Base-by-base conservation (phyloP, 2,797 vertebrate genomes). In the Epinephelus awoara region DNA sequence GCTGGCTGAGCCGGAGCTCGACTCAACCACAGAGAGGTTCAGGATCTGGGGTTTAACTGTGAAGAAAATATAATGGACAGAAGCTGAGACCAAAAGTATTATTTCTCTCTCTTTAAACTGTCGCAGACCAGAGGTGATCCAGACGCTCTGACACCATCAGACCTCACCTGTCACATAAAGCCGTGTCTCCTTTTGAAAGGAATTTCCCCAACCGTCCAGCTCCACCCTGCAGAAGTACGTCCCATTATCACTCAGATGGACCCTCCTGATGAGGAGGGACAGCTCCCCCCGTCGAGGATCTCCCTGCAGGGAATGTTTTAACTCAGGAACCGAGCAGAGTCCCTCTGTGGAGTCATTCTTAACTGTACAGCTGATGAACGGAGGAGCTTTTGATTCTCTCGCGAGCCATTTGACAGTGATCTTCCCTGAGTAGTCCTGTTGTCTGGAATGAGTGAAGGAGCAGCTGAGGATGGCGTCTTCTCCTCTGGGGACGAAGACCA, bases 301-400 rank as follows among this genome's bases (percentile, higher is more conserved):
- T 46, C 74, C 82, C 8, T 0, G 1, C 54, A 84, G 59, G 0
- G 70, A 79, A 15, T 21, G 4, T 59, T 8, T 67, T 0, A 56
- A 0, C 0, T 0, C 14, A 3, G 65, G 0, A 0, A 0, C 1
- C 2, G 58, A 23, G 14, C 86, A 85, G 2, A 0, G 0, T 29
- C 3, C 14, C 0, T 12, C 52, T 6, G 18, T 1, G 0, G 83
- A 76, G n/a, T 73, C n/a, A 1, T 69, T 83, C 46, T 4, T 67
- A 0, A 82, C 3, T 0, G 47, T 51, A 9, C 82, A 87, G 10
- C 0, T 12, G 34, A 79, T 42, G 51, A 87, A 74, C 0, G 61
- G 65, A 0, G 0, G 0, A 2, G 2, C 0, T 0, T 1, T 0
- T 0, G 6, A 0, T 0, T 6, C 1, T 51, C 69, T 52, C 0